phyloP scores from a whole-genome alignment of 2,113 vertebrate species.

The Columba janthina region DNA sequence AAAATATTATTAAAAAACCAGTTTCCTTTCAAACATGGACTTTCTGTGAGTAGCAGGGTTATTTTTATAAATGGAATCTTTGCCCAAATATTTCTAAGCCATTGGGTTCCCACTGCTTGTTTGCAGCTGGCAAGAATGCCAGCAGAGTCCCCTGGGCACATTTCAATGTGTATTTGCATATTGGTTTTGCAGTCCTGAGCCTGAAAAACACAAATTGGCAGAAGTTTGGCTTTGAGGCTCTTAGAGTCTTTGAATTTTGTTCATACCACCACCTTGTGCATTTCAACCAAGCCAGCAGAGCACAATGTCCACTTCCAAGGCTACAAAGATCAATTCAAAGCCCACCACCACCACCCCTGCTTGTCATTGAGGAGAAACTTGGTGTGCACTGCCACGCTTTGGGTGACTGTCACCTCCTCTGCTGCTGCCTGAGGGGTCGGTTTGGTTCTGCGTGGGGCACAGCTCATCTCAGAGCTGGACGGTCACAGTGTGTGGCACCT shows the following conservation, averaged over 20 bases:
- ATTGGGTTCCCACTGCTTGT: background rate
- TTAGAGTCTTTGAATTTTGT: background rate
- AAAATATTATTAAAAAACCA: background rate
- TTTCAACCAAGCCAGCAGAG: background rate
- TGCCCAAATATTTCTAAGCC: background rate
- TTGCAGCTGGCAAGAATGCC: background rate
- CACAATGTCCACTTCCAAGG: background rate
- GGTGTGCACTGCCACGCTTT: rapidly evolving
- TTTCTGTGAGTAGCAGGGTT: background rate
- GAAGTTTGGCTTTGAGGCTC: background rate
- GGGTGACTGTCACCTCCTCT: rapidly evolving
- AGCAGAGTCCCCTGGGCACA: background rate
- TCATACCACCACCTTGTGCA: background rate
- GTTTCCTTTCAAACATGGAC: background rate
- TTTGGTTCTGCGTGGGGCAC: too few species aligned
- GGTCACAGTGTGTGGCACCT: background rate
- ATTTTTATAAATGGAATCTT: background rate
- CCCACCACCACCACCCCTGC: too few species aligned
- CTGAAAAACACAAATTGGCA: background rate
- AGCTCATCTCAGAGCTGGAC: background rate
- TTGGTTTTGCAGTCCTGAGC: background rate
- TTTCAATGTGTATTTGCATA: background rate
- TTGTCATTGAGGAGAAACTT: background rate
- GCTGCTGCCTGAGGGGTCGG: background rate
- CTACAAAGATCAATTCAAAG: background rate